A percentile compares a stretch with the other conserved stretches of the same genome.
Conservation (phyloP, 2,113 vertebrate species). For the Pseudonaja textilis region DNA sequence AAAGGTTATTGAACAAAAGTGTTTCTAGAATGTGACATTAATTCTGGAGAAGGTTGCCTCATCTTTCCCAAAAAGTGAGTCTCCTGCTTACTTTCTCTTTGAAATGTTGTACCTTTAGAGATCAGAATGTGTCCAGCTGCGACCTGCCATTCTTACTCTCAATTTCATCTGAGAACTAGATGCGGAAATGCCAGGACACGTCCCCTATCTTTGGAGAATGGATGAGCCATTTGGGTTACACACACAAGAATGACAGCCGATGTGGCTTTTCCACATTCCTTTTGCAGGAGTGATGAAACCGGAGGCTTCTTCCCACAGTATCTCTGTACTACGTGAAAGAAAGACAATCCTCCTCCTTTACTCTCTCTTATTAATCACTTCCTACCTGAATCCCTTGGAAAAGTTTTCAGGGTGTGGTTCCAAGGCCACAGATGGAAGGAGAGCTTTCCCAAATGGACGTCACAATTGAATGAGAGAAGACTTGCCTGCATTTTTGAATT, state of each 20-base stretch:
- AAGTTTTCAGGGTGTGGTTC: neutral
- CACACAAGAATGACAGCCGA: constrained; percentile 14
- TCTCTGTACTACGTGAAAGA: neutral
- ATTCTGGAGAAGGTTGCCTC: neutral
- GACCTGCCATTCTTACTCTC: neutral
- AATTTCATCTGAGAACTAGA: neutral
- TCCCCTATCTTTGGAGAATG: neutral
- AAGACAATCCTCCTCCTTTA: neutral
- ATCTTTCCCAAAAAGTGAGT: neutral
- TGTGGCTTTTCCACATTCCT: constrained; percentile 50
- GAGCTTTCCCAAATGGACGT: neutral
- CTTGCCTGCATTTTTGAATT: neutral
- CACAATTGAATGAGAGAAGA: neutral
- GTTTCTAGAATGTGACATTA: neutral
- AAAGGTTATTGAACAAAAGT: neutral
- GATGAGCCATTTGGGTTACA: constrained; percentile 2
- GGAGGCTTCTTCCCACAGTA: constrained; percentile 35
- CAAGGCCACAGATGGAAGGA: neutral
- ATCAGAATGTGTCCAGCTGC: neutral
- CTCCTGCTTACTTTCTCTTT: too few relatives aligned
- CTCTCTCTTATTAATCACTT: constrained; percentile 26
- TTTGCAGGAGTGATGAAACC: constrained; percentile 27
- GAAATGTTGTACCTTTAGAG: neutral
- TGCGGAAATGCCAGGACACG: neutral
- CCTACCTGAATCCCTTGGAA: neutral